Conservation (phyloP, 2,888 invertebrate species). For the Cantharis rustica region DNA sequence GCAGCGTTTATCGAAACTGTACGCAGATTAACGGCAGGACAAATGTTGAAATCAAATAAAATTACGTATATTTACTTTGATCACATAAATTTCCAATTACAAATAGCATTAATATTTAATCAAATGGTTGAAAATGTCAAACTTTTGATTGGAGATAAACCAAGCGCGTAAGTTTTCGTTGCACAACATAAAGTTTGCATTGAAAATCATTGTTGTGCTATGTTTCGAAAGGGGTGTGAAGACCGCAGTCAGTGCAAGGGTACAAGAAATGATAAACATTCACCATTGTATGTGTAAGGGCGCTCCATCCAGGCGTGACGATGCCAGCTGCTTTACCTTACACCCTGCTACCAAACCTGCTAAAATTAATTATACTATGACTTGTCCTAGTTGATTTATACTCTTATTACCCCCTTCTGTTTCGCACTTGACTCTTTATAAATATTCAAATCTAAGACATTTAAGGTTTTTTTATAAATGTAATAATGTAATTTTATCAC, state of each 20-base stretch:
- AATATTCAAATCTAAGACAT: constrained; percentile 11
- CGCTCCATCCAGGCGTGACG: constrained; percentile 36
- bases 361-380: constrained; percentile 40
- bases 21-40: background rate
- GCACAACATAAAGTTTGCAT: constrained; percentile 40
- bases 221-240: constrained; percentile 37
- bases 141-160: constrained; percentile 32
- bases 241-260: constrained; percentile 36
- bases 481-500: background rate
- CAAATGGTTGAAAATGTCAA: constrained; percentile 31
- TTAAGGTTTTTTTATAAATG: background rate
- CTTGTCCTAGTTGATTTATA: constrained; percentile 32
- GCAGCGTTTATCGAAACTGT: background rate
- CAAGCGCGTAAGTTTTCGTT: constrained; percentile 35
- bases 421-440: constrained; percentile 19
- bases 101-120: constrained; percentile 28
- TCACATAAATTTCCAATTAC: constrained; percentile 24
- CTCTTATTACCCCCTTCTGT: constrained; percentile 20
- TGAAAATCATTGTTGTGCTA: constrained; percentile 33
- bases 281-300: constrained; percentile 33
- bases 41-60: constrained; percentile 5
- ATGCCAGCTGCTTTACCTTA: constrained; percentile 39
- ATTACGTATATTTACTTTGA: constrained; percentile 23
- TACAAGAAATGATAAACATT: constrained; percentile 37
- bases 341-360: constrained; percentile 33